These are phyloP conservation scores for Heliconius charithonia DNA, from an alignment of 2,888 invertebrate genomes.

Conservation along the genomic window DNA sequence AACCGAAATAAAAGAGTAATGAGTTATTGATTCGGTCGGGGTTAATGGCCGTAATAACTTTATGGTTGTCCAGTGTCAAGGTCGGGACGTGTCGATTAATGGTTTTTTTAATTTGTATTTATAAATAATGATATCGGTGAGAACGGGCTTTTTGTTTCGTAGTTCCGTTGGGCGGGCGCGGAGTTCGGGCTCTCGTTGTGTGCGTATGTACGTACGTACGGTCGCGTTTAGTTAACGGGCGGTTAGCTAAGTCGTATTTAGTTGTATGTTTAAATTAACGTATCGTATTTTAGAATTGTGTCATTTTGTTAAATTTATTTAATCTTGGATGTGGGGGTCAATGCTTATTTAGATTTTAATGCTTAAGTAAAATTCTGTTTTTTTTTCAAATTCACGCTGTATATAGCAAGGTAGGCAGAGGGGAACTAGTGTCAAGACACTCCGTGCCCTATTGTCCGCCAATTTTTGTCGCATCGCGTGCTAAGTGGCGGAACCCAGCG, in stretches of 20 bases:
- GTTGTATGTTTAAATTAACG: neutral
- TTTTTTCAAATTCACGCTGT: too few species aligned
- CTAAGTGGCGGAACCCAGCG: neutral
- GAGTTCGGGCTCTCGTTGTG: neutral
- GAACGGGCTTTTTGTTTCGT: constrained; percentile 27
- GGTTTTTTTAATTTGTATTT: constrained; percentile 49
- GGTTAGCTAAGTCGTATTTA: constrained; percentile 7
- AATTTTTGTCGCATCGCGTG: too few species aligned
- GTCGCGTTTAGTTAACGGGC: neutral
- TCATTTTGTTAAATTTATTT: neutral
- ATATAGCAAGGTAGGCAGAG: too few species aligned
- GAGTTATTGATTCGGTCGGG: constrained; percentile 65
- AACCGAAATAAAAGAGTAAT: constrained; percentile 69
- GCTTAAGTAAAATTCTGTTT: too few species aligned
- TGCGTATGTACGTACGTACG: neutral
- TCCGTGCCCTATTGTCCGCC: too few species aligned
- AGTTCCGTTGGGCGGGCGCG: neutral
- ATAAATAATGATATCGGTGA: constrained; percentile 33
- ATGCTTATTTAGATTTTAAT: neutral
- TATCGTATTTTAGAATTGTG: neutral
- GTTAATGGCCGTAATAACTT: constrained; percentile 61
- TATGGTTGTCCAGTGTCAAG: constrained; percentile 57
- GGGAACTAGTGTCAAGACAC: too few species aligned
- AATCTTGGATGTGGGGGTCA: neutral
- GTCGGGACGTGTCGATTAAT: constrained; percentile 50